Percentiles rank a stretch among this genome's conserved stretches.
These are phyloP conservation scores for Callithrix jacchus DNA, from an alignment of 2,113 vertebrate genomes.

Conservation along the genomic window DNA sequence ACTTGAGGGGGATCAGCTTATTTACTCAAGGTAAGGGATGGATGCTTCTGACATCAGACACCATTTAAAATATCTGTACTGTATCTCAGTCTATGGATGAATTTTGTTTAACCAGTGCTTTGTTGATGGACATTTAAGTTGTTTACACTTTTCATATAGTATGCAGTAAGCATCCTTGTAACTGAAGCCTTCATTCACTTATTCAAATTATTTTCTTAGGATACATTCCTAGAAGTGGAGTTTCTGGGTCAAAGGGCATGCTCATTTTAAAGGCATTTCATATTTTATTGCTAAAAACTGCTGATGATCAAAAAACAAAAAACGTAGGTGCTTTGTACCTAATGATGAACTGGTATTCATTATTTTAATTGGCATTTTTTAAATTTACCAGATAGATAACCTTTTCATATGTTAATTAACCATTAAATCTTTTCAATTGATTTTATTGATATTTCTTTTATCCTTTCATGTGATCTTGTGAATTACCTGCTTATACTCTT, in stretches of 20 bases:
- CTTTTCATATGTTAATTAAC: neutral
- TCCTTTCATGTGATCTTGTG: conserved; percentile 7
- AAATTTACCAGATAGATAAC: neutral
- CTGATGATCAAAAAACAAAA: too few species aligned
- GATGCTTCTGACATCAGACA: neutral
- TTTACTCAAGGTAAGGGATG: neutral
- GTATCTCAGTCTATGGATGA: neutral
- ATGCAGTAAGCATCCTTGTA: neutral
- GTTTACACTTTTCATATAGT: neutral
- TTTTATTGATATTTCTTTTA: neutral
- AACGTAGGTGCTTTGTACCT: too few species aligned
- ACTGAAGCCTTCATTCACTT: neutral
- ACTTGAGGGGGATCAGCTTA: neutral
- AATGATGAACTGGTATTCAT: neutral
- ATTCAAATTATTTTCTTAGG: neutral
- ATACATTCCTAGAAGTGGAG: neutral
- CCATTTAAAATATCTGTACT: neutral
- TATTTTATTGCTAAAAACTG: too few species aligned
- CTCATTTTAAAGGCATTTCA: neutral
- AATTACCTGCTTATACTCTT: neutral
- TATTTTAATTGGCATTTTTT: neutral
- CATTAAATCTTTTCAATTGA: neutral
- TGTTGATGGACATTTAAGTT: neutral
- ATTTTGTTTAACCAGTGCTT: neutral
- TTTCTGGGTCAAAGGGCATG: neutral